A percentile compares a stretch with the other conserved stretches of the same genome.
These are phyloP conservation scores for Drosophila lacicola DNA, from an alignment of 2,888 invertebrate genomes.

Conservation along the genomic window DNA sequence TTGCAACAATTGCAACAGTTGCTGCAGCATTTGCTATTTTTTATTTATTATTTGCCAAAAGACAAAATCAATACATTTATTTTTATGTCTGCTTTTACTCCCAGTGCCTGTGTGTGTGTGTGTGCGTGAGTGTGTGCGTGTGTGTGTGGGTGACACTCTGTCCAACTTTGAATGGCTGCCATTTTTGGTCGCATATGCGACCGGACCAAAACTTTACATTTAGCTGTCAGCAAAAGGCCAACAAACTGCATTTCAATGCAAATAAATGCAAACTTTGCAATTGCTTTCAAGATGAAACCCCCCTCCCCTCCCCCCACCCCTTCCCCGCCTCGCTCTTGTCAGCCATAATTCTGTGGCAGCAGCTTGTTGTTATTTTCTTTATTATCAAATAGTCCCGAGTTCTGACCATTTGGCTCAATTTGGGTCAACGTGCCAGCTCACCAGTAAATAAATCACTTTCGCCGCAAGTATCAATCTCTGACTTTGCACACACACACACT, in stretches of 20 bases:
- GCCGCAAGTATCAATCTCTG: constrained; percentile 78
- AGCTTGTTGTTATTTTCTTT: constrained; percentile 51
- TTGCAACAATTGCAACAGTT: constrained; percentile 75
- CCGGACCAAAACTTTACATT: constrained; percentile 63
- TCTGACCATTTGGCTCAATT: constrained; percentile 69
- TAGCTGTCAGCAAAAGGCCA: constrained; percentile 57
- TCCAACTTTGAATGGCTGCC: constrained; percentile 38
- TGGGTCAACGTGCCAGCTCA: constrained; percentile 61
- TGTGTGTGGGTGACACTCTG: constrained; percentile 35
- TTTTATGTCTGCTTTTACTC: constrained; percentile 39
- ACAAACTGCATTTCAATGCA: constrained; percentile 63
- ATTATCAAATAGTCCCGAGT: constrained; percentile 78
- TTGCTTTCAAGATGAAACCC: constrained; percentile 18
- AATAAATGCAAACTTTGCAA: constrained; percentile 62
- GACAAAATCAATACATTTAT: constrained; percentile 72
- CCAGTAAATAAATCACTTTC: constrained; percentile 78
- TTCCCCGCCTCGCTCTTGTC: too few species aligned
- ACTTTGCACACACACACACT: constrained; percentile 38
- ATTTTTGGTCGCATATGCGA: constrained; percentile 69
- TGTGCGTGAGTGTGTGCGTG: neutral
- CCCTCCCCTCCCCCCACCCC: neutral
- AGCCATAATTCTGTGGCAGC: constrained; percentile 12
- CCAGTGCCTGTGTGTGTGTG: neutral
- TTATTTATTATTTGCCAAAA: constrained; percentile 75
- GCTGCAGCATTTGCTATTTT: constrained; percentile 51